Base-by-base conservation (phyloP, 53 echinoderm and acorn worm species). In the Mesocentrotus franciscanus region DNA sequence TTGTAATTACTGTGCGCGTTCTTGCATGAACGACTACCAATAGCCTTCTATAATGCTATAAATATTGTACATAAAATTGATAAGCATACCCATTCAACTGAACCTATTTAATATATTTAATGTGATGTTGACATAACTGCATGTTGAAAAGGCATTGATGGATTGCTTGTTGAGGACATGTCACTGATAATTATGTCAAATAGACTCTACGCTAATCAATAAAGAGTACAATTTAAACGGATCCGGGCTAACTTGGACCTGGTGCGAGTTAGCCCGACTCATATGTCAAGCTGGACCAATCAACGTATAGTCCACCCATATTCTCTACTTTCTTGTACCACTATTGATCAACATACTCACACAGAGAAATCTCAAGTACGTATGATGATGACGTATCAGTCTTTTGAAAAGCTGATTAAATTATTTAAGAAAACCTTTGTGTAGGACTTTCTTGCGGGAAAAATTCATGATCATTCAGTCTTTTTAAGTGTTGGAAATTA, bases 141-240 rank as follows among this genome's bases (percentile, higher is more conserved):
- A 79, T 17, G 16, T 15, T 79, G 1, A 20, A 39, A 39, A 79
- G 14, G 32, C 32, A 78, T 9, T 34, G 4, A 79, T 79, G 35
- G 42, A 39, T 79, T 14, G 35, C 6, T 39, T 79, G 35, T 15
- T 79, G 79, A 79, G 35, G 35, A 79, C 79, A 79, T 39, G 36
- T 39, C 79, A 20, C 8, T 79, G 79, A 79, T 39, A n/a, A n/a
- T n/a, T n/a, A 79, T 79, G 79, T 79, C 79, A 79, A 79, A 10
- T 74, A 79, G 39, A 35, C 13, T 79, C 39, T 79, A 17, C 14
- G 4, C 15, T 17, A 36, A 36, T 17, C 39, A 39, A 79, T 79
- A 36, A 64, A 39, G 30, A 17, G 79, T 35, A 36, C 35, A 79
- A 30, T 75, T 10, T 39, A 36, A 79, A 79, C 42, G n/a, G n/a